These are phyloP conservation scores for Leptoclinus maculatus DNA, from an alignment of 2,797 vertebrate species.

Conservation along the genomic window DNA sequence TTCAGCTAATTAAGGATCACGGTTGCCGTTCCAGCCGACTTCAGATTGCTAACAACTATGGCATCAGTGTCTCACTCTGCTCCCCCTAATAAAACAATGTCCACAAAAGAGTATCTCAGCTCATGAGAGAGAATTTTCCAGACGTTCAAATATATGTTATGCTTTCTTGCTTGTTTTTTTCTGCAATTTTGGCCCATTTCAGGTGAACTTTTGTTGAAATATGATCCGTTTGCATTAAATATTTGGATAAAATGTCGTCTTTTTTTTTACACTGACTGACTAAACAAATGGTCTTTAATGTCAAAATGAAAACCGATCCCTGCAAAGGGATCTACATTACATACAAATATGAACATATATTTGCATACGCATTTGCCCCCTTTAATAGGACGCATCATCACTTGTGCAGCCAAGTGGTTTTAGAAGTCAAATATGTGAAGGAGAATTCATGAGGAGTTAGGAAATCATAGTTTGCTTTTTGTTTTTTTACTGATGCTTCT, in stretches of 20 bases:
- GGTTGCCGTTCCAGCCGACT: constrained; percentile 22
- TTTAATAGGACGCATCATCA: too few species aligned
- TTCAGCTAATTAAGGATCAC: constrained; percentile 62
- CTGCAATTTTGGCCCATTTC: background rate
- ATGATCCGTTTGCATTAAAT: background rate
- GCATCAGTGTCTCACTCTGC: constrained; percentile 14
- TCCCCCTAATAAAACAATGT: background rate
- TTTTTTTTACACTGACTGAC: too few species aligned
- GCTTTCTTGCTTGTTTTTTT: background rate
- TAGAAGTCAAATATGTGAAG: too few species aligned
- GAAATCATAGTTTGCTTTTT: too few species aligned
- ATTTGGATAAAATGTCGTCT: background rate
- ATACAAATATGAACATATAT: too few species aligned
- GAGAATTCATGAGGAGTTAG: too few species aligned
- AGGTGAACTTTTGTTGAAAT: constrained; percentile 15
- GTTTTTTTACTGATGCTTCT: too few species aligned
- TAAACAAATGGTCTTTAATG: too few species aligned
- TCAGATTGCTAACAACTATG: constrained; percentile 28
- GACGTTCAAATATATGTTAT: background rate
- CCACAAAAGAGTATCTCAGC: background rate
- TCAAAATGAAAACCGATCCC: too few species aligned
- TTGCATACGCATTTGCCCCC: too few species aligned
- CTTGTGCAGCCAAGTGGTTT: too few species aligned
- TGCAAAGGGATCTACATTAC: too few species aligned
- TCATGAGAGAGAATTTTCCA: background rate